phyloP scores from a whole-genome alignment of 1,140 invertebrate species.

The Zaprionus camerounensis region DNA sequence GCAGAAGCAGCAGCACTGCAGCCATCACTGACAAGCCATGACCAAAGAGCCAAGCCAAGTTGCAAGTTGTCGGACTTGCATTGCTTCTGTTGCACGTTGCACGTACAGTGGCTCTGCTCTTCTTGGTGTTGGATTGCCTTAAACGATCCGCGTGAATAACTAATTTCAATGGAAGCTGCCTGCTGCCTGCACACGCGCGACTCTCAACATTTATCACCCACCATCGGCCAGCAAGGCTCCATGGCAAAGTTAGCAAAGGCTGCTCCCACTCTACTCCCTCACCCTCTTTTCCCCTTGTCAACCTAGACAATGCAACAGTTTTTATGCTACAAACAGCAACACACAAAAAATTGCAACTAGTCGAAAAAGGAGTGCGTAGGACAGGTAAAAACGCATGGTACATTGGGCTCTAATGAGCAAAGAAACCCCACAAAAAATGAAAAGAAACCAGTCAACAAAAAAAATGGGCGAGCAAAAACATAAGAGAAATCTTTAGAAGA shows the following conservation, averaged over 20 bases:
- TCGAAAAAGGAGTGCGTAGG: constrained; percentile 52
- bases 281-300: not conserved
- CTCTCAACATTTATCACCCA: constrained; percentile 79
- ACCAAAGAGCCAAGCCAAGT: constrained; percentile 58
- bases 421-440: constrained; percentile 6
- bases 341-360: constrained; percentile 21
- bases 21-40: constrained; percentile 78
- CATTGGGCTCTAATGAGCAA: constrained; percentile 42
- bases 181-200: constrained; percentile 56
- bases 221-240: constrained; percentile 58
- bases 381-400: constrained; percentile 40
- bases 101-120: constrained; percentile 43
- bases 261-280: not conserved
- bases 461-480: not conserved
- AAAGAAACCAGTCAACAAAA: not conserved
- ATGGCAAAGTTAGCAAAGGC: constrained; percentile 21
- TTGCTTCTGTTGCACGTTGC: constrained; percentile 32
- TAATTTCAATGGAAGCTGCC: constrained; percentile 80
- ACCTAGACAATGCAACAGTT: constrained; percentile 49
- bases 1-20: constrained; percentile 37
- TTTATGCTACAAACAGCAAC: constrained; percentile 32
- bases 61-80: constrained; percentile 26
- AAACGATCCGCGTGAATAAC: constrained; percentile 83
- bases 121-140: constrained; percentile 81
- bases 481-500: constrained; percentile 1